These are phyloP conservation scores for Toxotes jaculatrix DNA, from an alignment of 2,113 vertebrate genomes.

Conservation along the genomic window DNA sequence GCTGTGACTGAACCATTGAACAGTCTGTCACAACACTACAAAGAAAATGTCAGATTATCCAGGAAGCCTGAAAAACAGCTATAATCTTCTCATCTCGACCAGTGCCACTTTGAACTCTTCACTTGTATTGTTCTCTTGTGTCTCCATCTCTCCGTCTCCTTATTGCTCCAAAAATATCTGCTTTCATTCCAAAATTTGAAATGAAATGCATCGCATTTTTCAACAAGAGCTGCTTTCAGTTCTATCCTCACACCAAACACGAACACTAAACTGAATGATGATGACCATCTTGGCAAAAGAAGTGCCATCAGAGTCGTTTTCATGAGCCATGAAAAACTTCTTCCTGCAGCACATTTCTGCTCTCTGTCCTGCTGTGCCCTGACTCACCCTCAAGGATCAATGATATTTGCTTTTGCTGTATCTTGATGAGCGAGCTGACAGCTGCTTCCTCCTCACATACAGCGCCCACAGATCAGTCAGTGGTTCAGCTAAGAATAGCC, in stretches of 20 bases:
- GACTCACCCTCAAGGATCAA: neutral
- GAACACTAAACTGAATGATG: no score
- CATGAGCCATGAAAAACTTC: neutral
- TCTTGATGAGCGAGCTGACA: conserved; percentile 6
- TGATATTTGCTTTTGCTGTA: neutral
- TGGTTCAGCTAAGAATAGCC: conserved; percentile 5
- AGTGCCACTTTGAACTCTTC: neutral
- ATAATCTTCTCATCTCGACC: conserved; percentile 3
- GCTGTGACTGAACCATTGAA: neutral
- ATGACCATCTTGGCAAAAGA: neutral
- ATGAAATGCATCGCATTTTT: neutral
- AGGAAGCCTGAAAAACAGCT: conserved; percentile 8
- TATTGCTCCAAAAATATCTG: neutral
- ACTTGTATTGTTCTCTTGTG: fast-evolving
- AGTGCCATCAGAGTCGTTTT: neutral
- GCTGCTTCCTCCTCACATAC: conserved; percentile 2
- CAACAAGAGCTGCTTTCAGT: neutral
- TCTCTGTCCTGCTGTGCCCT: neutral
- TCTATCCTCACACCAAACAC: neutral
- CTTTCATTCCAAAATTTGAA: conserved; percentile 9
- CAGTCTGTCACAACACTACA: conserved; percentile 12
- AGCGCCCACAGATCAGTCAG: conserved; percentile 8
- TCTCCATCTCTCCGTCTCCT: neutral
- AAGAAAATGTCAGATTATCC: conserved; percentile 19
- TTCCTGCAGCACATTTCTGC: no score